phyloP scores from a whole-genome alignment of 2,797 vertebrate genomes.

The Aeoliscus strigatus region DNA sequence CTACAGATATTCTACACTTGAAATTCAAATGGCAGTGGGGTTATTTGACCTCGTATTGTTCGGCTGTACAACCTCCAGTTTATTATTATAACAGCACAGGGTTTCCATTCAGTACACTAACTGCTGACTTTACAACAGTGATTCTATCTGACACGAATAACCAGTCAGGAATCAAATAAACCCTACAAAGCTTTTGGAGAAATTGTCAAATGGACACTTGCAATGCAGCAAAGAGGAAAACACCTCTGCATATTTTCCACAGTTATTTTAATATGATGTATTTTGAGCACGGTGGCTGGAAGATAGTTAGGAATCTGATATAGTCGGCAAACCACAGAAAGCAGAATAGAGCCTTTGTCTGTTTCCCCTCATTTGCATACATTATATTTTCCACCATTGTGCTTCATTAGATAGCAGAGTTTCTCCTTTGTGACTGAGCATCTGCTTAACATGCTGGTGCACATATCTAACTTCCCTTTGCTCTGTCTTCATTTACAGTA shows the following conservation, averaged over 20 bases:
- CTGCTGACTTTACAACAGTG: slow-evolving; percentile 12
- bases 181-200: slow-evolving; percentile 5
- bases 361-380: slow-evolving; percentile 74
- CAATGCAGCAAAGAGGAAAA: slow-evolving; percentile 14
- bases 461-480: slow-evolving; percentile 61
- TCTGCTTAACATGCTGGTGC: slow-evolving; percentile 60
- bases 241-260: slow-evolving; percentile 8
- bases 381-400: slow-evolving; percentile 73
- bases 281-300: slow-evolving; percentile 46
- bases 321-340: slow-evolving; percentile 54
- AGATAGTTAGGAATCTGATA: slow-evolving; percentile 67
- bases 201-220: slow-evolving; percentile 23
- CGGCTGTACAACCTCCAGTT: neutral
- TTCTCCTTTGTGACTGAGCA: slow-evolving; percentile 67
- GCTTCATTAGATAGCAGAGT: slow-evolving; percentile 65
- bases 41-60: too few species aligned
- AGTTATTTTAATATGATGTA: slow-evolving; percentile 38
- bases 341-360: slow-evolving; percentile 70
- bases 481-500: slow-evolving; percentile 67
- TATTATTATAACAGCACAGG: slow-evolving; percentile 12
- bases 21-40: too few species aligned
- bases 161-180: slow-evolving; percentile 4
- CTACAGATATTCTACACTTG: too few species aligned
- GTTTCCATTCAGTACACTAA: slow-evolving; percentile 14
- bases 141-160: slow-evolving; percentile 14